Conservation (phyloP, 2,797 vertebrate species). For the Hemibagrus guttatus region DNA sequence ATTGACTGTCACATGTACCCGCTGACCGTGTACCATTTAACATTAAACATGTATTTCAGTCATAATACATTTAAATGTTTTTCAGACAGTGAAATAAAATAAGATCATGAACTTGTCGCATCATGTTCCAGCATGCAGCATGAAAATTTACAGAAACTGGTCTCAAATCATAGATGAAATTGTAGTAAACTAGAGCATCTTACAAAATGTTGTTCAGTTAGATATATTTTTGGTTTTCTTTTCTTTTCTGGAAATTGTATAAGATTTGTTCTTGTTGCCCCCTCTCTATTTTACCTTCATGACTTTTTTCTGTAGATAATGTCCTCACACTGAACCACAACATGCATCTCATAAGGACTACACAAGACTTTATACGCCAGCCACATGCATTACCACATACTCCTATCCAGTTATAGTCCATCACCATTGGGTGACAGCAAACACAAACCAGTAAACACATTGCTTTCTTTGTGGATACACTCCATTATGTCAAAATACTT, state of each 20-base stretch:
- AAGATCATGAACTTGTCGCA: neutral
- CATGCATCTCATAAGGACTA: constrained; percentile 66
- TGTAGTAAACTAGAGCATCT: too few relatives aligned
- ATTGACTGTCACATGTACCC: neutral
- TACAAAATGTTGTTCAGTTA: too few relatives aligned
- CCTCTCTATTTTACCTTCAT: neutral
- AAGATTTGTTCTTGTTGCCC: neutral
- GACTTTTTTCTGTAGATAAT: constrained; percentile 21
- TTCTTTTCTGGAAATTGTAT: neutral
- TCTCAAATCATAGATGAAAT: neutral
- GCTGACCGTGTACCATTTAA: neutral
- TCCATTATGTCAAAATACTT: constrained; percentile 45
- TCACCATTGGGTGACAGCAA: constrained; percentile 44
- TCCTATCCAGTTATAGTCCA: constrained; percentile 40
- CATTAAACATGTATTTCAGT: too few relatives aligned
- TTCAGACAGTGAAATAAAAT: neutral
- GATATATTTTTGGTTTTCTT: neutral
- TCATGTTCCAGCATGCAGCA: neutral
- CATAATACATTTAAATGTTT: neutral
- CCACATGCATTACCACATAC: constrained; percentile 50
- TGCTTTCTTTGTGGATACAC: constrained; percentile 11
- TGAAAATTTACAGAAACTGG: neutral
- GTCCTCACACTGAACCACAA: constrained; percentile 47
- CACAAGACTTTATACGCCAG: constrained; percentile 58
- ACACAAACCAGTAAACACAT: constrained; percentile 16